Evolutionary conservation across 2,113 vertebrate genomes (phyloP).

Genomic region (Phaetusa simplex): DNA sequence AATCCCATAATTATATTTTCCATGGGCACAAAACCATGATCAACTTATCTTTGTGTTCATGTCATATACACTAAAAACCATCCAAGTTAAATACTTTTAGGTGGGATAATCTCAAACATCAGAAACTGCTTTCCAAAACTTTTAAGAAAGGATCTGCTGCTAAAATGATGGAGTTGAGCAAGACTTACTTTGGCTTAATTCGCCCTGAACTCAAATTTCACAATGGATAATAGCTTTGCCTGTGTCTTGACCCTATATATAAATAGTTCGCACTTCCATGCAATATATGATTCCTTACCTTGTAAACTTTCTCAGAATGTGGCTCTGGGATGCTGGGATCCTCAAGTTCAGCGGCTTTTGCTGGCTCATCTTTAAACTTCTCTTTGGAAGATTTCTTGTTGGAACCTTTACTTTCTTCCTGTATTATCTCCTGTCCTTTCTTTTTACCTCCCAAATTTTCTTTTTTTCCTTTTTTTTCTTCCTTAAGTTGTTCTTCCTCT

Average conservation of each 20-base stretch:
- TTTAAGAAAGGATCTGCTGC: not conserved
- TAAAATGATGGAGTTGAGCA: not conserved
- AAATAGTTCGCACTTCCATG: not conserved
- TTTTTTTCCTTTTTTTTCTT: constrained; percentile 70
- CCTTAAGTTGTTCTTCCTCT: constrained; percentile 71
- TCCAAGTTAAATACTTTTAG: not conserved
- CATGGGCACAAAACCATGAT: not conserved
- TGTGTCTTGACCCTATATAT: not conserved
- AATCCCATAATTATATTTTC: not conserved
- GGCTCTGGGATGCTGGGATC: not conserved
- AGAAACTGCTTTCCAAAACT: not conserved
- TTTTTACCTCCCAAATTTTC: constrained; percentile 35
- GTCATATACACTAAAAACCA: not conserved
- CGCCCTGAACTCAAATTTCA: not conserved
- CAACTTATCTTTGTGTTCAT: not conserved
- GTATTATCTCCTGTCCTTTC: constrained; percentile 6
- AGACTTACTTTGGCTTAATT: not conserved
- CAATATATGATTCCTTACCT: constrained; percentile 49
- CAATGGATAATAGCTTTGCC: not conserved
- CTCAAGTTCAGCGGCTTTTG: not conserved
- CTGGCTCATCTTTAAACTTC: constrained; percentile 41
- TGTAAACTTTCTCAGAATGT: constrained; percentile 29
- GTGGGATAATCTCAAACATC: not conserved
- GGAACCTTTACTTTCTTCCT: not conserved
- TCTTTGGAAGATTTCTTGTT: constrained; percentile 34